phyloP scores from a whole-genome alignment of 2,888 invertebrate species.

The Cerastoderma edule region DNA sequence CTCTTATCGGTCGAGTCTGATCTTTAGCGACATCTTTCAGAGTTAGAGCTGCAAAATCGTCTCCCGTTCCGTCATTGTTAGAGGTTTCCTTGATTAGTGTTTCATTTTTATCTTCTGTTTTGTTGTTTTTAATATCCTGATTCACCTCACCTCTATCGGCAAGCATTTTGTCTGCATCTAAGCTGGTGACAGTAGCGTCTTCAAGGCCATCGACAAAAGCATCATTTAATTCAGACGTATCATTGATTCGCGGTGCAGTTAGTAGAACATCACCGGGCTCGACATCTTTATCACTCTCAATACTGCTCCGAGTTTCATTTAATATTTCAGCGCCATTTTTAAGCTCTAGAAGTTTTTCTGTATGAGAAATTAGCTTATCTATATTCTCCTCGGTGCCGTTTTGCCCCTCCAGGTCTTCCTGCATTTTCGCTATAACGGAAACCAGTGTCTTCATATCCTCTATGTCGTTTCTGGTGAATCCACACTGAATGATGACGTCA shows the following conservation, averaged over 20 bases:
- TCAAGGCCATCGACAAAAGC: too few species aligned
- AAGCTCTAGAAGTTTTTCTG: background rate
- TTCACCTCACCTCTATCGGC: background rate
- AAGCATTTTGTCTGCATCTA: background rate
- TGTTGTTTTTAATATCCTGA: background rate
- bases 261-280: background rate
- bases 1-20: background rate
- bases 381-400: too few species aligned
- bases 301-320: background rate
- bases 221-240: too few species aligned
- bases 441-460: conserved; percentile 34
- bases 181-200: background rate
- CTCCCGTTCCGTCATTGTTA: background rate
- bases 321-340: background rate
- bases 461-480: conserved; percentile 38
- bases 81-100: background rate
- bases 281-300: background rate
- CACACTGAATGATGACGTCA: conserved; percentile 38
- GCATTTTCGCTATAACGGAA: conserved; percentile 40
- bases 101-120: background rate
- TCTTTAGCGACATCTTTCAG: background rate
- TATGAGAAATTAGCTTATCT: too few species aligned
- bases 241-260: background rate
- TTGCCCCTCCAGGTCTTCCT: conserved; percentile 39
- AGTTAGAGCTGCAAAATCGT: background rate